Conservation (phyloP, 2,113 vertebrate species). For the Chloropsis hardwickii region DNA sequence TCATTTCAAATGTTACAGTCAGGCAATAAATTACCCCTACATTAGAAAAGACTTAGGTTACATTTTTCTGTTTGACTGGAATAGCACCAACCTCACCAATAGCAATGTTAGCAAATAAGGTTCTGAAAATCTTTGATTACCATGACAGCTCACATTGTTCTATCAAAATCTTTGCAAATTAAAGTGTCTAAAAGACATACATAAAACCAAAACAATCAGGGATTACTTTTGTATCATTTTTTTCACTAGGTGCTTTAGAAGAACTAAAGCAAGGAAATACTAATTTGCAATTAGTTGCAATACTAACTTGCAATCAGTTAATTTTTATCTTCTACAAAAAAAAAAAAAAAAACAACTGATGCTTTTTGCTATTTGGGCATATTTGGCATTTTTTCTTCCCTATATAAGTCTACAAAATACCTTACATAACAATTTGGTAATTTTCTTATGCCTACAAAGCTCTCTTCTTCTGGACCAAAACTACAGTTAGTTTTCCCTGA, state of each 20-base stretch:
- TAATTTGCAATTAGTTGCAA: not conserved
- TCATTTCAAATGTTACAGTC: not conserved
- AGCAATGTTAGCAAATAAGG: not conserved
- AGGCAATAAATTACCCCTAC: not conserved
- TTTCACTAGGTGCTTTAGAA: not conserved
- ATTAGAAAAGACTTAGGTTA: not conserved
- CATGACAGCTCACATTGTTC: not conserved
- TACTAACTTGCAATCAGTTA: not conserved
- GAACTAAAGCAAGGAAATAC: not conserved
- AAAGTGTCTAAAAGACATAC: not conserved
- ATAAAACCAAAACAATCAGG: not conserved
- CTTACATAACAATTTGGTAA: not conserved
- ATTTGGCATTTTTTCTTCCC: not conserved
- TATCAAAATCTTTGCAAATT: not conserved
- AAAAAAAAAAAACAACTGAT: too few species aligned
- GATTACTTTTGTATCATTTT: not conserved
- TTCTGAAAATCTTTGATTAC: not conserved
- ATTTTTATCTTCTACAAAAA: not conserved
- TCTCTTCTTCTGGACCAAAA: not conserved
- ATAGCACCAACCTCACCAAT: not conserved
- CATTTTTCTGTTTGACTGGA: not conserved
- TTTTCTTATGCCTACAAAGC: not conserved
- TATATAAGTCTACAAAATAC: not conserved
- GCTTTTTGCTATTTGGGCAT: not conserved
- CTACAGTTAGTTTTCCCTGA: not conserved